Base-by-base conservation (phyloP, 2,113 vertebrate species). In the Lycaon pictus region DNA sequence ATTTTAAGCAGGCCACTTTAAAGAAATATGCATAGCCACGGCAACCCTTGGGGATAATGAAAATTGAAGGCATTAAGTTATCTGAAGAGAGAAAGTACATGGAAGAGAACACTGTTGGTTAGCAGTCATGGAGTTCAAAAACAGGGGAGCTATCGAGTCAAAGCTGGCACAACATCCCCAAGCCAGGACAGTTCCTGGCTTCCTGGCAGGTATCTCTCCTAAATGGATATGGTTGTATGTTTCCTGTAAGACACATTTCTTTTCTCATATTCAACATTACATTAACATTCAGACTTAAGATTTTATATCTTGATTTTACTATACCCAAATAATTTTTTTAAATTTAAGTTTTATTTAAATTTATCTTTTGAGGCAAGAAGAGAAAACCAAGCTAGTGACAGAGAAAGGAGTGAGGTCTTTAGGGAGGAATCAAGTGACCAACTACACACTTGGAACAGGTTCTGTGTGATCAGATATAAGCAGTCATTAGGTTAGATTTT, bases 281-380 rank as follows among this genome's bases (percentile, higher is more conserved):
- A 67, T 87, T 87, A 72, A 79, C 51, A 69, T 43, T 82, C 25
- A 51, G 37, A 12, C 32, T 92, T 65, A 86, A 92, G 11, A 55
- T 79, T 89, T 81, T 27, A 37, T 94, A 19, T 88, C 25, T 77
- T 43, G 43, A 43, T 43, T 43, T 43, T 6, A 29, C 62, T 63
- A 63, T 27, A 62, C 22, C 23, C 22, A 62, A 10, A 27, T 56
- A 11, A 27, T 11, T 62, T 62, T 62, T 62, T 63, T 63, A 29
- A 63, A 13, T 29, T 43, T 43, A 43, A 43, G 43, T 43, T 43
- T 43, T 43, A 43, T 43, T 43, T 43, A 69, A 69, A 35, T 69
- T 69, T 69, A 35, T 29, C 72, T 17, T 7, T 67, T 60, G 53
- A 96, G 11, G 29, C 10, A 16, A 56, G 65, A 93, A 25, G 5